These are phyloP conservation scores for Gallinago paraguaiae DNA, from an alignment of 2,113 vertebrate genomes.

Conservation along the genomic window DNA sequence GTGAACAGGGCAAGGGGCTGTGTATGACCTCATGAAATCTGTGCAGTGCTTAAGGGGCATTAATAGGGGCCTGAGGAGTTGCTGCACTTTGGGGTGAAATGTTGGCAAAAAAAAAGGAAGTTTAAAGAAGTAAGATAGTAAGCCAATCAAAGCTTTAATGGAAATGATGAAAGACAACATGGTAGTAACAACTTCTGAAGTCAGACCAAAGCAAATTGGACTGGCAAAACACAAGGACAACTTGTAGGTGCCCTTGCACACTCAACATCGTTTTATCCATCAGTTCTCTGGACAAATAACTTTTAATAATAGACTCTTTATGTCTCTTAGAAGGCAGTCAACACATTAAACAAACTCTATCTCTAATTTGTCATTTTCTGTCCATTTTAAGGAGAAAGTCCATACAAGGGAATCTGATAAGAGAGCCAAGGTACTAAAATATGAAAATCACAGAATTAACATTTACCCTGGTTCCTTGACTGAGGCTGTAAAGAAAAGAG, in stretches of 20 bases:
- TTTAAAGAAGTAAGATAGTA: background rate
- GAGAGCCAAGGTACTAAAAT: constrained; percentile 32
- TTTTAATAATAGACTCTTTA: background rate
- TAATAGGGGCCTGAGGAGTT: background rate
- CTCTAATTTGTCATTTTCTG: constrained; percentile 41
- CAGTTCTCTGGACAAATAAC: background rate
- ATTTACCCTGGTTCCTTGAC: constrained; percentile 41
- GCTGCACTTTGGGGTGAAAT: background rate
- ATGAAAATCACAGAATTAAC: constrained; percentile 56
- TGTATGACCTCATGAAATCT: background rate
- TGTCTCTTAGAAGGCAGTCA: background rate
- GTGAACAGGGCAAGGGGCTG: background rate
- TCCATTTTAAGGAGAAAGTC: constrained; percentile 25
- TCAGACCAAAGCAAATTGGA: background rate
- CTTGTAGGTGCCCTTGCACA: background rate
- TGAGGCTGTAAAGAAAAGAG: constrained; percentile 14
- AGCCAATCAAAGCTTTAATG: background rate
- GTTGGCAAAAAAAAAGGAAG: background rate
- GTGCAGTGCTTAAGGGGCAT: background rate
- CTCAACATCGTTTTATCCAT: background rate
- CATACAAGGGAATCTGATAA: constrained; percentile 8
- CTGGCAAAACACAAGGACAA: background rate
- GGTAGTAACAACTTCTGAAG: background rate
- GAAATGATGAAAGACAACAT: background rate
- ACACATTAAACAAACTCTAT: background rate